A percentile compares a stretch with the other conserved stretches of the same genome.
phyloP scores from a whole-genome alignment of 2,797 vertebrate genomes.

The Streptopelia turtur region DNA sequence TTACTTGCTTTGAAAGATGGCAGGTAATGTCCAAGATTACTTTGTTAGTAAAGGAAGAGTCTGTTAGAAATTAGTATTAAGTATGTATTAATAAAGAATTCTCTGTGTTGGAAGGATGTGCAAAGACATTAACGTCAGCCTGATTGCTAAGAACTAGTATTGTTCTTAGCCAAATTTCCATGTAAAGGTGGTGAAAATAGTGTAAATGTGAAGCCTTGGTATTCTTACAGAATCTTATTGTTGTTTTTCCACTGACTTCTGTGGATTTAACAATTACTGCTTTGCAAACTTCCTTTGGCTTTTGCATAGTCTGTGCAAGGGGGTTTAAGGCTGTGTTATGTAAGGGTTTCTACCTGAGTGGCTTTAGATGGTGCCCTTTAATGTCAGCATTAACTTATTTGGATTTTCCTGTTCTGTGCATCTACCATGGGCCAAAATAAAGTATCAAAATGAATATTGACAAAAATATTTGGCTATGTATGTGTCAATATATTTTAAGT shows the following conservation, averaged over 20 bases:
- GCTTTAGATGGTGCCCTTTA: constrained; percentile 27
- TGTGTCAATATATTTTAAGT: neutral
- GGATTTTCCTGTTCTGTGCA: constrained; percentile 43
- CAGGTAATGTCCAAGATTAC: neutral
- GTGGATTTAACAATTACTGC: constrained; percentile 26
- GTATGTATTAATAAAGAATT: neutral
- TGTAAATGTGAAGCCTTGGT: constrained; percentile 26
- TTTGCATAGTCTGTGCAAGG: neutral
- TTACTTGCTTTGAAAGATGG: neutral
- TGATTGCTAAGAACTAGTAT: constrained; percentile 6
- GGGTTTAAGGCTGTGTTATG: constrained; percentile 24
- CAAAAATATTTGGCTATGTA: neutral
- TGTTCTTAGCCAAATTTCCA: constrained; percentile 23
- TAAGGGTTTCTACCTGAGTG: constrained; percentile 21
- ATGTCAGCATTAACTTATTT: constrained; percentile 30
- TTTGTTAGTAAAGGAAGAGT: neutral
- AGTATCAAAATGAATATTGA: constrained; percentile 32
- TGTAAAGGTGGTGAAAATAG: neutral
- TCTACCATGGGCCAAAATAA: constrained; percentile 51
- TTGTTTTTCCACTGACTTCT: constrained; percentile 12
- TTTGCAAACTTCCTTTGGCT: constrained; percentile 25
- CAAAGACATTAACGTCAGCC: neutral
- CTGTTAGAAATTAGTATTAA: neutral
- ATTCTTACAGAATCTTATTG: neutral
- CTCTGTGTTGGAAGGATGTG: neutral